These are phyloP conservation scores for Sitta europaea DNA, from an alignment of 2,113 vertebrate genomes.

Conservation along the genomic window DNA sequence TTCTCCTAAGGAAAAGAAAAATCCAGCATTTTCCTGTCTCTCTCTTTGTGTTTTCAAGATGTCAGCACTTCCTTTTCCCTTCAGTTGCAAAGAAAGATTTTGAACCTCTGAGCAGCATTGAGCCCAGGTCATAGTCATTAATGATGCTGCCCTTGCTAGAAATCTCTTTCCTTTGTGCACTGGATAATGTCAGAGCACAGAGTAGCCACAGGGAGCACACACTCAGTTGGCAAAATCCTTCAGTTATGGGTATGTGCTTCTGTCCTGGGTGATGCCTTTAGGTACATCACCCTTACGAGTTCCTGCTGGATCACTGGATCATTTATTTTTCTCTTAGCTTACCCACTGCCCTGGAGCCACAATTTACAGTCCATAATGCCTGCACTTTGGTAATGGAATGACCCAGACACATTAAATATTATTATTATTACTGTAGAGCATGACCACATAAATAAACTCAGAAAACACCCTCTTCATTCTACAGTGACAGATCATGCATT, in stretches of 20 bases:
- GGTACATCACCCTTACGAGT: rapidly evolving
- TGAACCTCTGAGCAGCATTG: background rate
- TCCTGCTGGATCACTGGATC: background rate
- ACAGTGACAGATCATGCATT: background rate
- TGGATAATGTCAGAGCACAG: background rate
- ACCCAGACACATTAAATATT: background rate
- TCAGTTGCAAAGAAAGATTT: background rate
- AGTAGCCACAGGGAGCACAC: background rate
- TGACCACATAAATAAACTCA: background rate
- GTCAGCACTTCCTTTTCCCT: background rate
- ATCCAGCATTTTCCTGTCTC: background rate
- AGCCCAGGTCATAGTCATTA: background rate
- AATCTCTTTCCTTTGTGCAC: background rate
- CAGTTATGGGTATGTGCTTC: background rate
- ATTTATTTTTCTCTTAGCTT: background rate
- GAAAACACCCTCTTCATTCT: background rate
- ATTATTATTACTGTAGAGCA: background rate
- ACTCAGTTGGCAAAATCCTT: background rate
- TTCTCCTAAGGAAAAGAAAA: background rate
- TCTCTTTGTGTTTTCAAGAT: background rate
- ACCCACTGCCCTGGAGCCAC: background rate
- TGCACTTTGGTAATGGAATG: conserved; percentile 2
- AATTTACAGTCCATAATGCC: conserved; percentile 7
- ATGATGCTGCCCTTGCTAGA: background rate
- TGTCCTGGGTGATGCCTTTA: background rate